Percentiles rank a stretch among this genome's conserved stretches.
Conservation (phyloP, 2,113 vertebrate species). For the Dromas ardeola region DNA sequence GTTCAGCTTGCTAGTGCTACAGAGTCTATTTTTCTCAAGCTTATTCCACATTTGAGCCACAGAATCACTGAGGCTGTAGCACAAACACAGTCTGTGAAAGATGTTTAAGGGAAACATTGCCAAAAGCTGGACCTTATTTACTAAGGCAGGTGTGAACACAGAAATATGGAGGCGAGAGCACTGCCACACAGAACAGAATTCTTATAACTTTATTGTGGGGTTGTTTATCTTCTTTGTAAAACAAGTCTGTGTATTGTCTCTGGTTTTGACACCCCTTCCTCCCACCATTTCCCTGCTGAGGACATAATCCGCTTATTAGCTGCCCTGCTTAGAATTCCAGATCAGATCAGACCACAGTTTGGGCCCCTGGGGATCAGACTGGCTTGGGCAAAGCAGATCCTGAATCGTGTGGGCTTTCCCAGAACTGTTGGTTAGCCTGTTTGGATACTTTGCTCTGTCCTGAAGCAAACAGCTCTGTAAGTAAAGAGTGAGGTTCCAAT, state of each 20-base stretch:
- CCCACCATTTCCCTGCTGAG: background rate
- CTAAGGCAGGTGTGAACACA: background rate
- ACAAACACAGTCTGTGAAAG: background rate
- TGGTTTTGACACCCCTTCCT: background rate
- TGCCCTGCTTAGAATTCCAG: conserved; percentile 55
- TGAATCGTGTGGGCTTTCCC: background rate
- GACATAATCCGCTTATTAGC: conserved; percentile 49
- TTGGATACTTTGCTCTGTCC: background rate
- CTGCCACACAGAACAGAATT: background rate
- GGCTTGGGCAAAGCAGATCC: background rate
- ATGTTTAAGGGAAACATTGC: background rate
- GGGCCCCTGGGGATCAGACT: background rate
- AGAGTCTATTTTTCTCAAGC: background rate
- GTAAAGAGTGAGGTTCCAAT: background rate
- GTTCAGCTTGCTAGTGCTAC: background rate
- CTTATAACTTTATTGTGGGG: background rate
- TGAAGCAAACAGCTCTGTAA: background rate
- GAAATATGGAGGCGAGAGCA: background rate
- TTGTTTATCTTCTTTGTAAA: background rate
- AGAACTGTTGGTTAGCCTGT: background rate
- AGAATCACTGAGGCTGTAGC: background rate
- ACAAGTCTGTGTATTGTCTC: background rate
- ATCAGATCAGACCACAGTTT: background rate
- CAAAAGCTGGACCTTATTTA: background rate
- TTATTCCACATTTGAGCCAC: background rate